Evolutionary conservation across 2,113 vertebrate species (phyloP), one percentile per base, ranked within the genome.

Genomic region (Anoura caudifer): DNA sequence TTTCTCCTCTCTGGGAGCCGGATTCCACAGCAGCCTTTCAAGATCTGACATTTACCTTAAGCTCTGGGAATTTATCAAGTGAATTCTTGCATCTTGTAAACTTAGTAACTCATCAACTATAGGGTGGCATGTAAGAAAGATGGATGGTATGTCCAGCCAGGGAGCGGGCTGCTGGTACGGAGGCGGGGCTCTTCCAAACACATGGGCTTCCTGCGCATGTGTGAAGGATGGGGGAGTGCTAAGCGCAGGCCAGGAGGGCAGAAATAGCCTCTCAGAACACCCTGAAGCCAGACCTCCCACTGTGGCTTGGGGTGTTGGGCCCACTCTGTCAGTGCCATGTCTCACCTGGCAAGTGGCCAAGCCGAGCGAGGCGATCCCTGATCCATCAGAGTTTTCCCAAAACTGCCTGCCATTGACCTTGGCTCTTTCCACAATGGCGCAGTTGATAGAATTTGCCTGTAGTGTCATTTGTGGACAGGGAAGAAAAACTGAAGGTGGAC

Each of bases 41-140:
- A 63, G 77, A 93, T 73, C 54, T 86, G 89, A 69, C 33, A 12
- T 45, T 97, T 95, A 82, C 31, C n/a, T 93, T 91, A 69, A 75
- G 79, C 82, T 80, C 63, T 36, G 47, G 61, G 82, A 96, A 79
- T 82, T 56, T 70, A 95, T 83, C 82, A 69, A 91, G 67, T 79
- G 43, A 79, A 95, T 82, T 79, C 82, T 91, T 31, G 67, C 73
- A 83, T 83, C 75, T 96, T 0, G 0, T 91, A 87, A 91, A 82
- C 26, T 52, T n/a, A 50, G 47, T 59, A 63, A n/a, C 59, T 77
- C 54, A 17, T 79, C 56, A 88, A 24, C 50, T n/a, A 36, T n/a
- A 36, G 50, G 22, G 33, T 59, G 65, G 72, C 77, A 82, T 1
- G 2, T 16, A 33, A 67, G 52, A 89, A 45, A 67, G 76, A 36